Base-by-base conservation (phyloP, 2,113 vertebrate genomes). In the Forbesichthys agassizii region DNA sequence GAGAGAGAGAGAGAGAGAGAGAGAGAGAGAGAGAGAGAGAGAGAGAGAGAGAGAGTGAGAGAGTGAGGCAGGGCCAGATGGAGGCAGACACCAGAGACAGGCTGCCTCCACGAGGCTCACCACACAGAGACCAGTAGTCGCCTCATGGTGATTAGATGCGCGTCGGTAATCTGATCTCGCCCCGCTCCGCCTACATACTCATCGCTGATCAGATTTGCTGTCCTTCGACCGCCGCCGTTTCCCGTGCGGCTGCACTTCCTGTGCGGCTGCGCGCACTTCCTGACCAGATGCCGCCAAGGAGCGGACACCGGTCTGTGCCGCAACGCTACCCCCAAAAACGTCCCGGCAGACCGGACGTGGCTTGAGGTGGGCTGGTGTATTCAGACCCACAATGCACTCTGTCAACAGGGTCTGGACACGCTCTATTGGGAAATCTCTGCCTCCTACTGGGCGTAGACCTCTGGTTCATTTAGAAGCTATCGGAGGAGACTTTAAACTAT, bases 161-260 rank as follows among this genome's bases (percentile, higher is more conserved):
- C 88, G 90, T 87, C 87, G 86, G 88, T 92, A 88, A 93, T 93
- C 92, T 42, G 84, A 92, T 91, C 86, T 80, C 42, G 70, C 61
- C 53, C 3, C 27, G 2, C 27, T 2, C 70, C 14, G 68, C 88
- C 88, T 88, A 88, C 90, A 88, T 84, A 86, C 89, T 91, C 80
- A 85, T 86, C 86, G 87, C 88, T 89, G 84, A 88, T 91, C 83
- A 86, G 75, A 61, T 36, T 14, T 63, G 63, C 78, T 73, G 72
- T 75, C 77, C 87, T 78, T 2, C 27, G 27, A 27, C 27, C 27
- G 27, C 27, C 27, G 27, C 1, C 27, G 76, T 66, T 69, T 56
- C 84, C 79, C 46, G 78, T 86, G 81, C 69, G 72, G 61, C 68
- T 66, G 67, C 69, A 54, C 84, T 90, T 91, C 89, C 90, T 88